Percentiles rank a stretch among this genome's conserved stretches.
Evolutionary conservation across 1,140 invertebrate species (phyloP).

Genomic region (Drosophila carrolli): DNA sequence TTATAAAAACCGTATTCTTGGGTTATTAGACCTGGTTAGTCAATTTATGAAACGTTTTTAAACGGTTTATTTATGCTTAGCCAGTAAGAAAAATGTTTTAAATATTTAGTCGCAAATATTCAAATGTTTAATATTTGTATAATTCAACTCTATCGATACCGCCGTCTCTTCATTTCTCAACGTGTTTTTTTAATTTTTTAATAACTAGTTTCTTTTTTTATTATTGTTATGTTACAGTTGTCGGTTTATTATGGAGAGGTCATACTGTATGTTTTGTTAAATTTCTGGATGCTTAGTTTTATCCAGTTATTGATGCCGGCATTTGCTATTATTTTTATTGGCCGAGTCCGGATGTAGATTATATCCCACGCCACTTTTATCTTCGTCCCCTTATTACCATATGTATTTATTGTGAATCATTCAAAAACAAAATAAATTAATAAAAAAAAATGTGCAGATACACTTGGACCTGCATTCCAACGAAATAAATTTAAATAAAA

Average conservation of each 20-base stretch:
- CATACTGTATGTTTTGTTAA: background rate
- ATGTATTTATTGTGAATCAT: conserved; percentile 15
- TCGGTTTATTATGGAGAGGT: background rate
- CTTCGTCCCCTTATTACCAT: background rate
- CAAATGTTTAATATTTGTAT: too few species aligned
- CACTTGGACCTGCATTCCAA: conserved; percentile 5
- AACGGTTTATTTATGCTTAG: too few species aligned
- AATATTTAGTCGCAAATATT: too few species aligned
- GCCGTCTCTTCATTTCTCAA: too few species aligned
- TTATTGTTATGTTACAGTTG: background rate
- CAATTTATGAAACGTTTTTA: too few species aligned
- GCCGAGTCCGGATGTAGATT: conserved; percentile 4
- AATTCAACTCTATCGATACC: too few species aligned
- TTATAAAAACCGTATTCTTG: too few species aligned
- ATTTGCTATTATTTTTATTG: background rate
- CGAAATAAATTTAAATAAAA: conserved; percentile 9
- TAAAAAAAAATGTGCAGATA: background rate
- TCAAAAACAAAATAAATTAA: background rate
- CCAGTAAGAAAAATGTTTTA: too few species aligned
- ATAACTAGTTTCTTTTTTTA: too few species aligned
- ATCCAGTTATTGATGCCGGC: background rate
- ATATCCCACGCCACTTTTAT: background rate
- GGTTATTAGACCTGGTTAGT: too few species aligned
- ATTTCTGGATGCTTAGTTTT: background rate
- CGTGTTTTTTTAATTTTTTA: too few species aligned